Evolutionary conservation across 2,797 vertebrate genomes (phyloP).

Genomic region (Sebastiscus albofasciatus): DNA sequence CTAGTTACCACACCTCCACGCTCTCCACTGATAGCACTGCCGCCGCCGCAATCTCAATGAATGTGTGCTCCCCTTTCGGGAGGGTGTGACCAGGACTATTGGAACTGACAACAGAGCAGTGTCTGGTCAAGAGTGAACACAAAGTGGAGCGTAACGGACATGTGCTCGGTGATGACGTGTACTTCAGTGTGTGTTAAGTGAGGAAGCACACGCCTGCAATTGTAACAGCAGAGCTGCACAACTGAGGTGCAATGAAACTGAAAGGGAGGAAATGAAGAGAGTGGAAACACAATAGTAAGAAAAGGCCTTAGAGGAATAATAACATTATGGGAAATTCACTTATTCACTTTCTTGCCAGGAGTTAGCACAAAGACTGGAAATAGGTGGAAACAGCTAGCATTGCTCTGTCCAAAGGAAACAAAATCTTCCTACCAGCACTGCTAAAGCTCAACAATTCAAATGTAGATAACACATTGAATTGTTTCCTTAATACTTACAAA

Average conservation of each 20-base stretch:
- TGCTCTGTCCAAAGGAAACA: background rate
- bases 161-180: conserved; percentile 12
- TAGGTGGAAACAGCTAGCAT: background rate
- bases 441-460: background rate
- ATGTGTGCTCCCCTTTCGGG: conserved; percentile 16
- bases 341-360: background rate
- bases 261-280: background rate
- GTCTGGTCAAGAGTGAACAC: conserved; percentile 32
- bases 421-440: background rate
- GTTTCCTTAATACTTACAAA: background rate
- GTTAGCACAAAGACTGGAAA: background rate
- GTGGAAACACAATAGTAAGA: background rate
- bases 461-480: no score
- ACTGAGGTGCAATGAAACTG: background rate
- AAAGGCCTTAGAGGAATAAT: background rate
- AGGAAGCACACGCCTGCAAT: background rate
- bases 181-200: conserved; percentile 14
- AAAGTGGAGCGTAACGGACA: background rate
- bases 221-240: background rate
- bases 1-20: conserved; percentile 35
- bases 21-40: conserved; percentile 56
- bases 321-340: background rate
- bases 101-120: conserved; percentile 36
- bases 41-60: conserved; percentile 38
- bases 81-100: conserved; percentile 45